These are phyloP conservation scores for Diloba caeruleocephala DNA, from an alignment of 2,888 invertebrate species.

Conservation along the genomic window DNA sequence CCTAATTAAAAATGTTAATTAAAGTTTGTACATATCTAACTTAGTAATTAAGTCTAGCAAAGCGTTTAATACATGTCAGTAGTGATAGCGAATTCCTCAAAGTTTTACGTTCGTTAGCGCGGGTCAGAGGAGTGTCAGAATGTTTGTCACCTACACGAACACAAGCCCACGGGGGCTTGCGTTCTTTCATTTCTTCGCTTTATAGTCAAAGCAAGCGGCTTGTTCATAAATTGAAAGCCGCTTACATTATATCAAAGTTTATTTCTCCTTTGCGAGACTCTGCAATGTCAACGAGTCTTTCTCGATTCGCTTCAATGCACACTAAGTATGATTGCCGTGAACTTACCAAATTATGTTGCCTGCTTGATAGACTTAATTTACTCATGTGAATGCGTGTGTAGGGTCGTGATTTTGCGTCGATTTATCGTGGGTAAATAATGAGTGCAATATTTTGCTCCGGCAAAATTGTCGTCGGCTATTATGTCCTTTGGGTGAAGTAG, in stretches of 20 bases:
- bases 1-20: slow-evolving; percentile 52
- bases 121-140: slow-evolving; percentile 41
- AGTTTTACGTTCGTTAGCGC: slow-evolving; percentile 68
- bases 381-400: slow-evolving; percentile 47
- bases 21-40: slow-evolving; percentile 55
- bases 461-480: slow-evolving; percentile 39
- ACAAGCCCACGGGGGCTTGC: slow-evolving; percentile 45
- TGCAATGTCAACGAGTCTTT: slow-evolving; percentile 30
- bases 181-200: slow-evolving; percentile 52
- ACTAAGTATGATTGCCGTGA: slow-evolving; percentile 35
- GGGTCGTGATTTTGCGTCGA: slow-evolving; percentile 47
- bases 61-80: slow-evolving; percentile 50
- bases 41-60: slow-evolving; percentile 57
- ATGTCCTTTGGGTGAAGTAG: slow-evolving; percentile 14
- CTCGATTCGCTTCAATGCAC: slow-evolving; percentile 35
- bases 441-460: slow-evolving; percentile 61
- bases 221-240: slow-evolving; percentile 69
- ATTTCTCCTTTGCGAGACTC: slow-evolving; percentile 44
- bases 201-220: slow-evolving; percentile 48
- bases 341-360: slow-evolving; percentile 35
- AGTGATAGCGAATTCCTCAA: slow-evolving; percentile 54
- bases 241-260: slow-evolving; percentile 57
- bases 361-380: slow-evolving; percentile 46
- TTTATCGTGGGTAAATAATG: slow-evolving; percentile 66
- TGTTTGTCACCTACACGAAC: slow-evolving; percentile 61